These are phyloP conservation scores for Himalopsyche kuldschensis DNA, from an alignment of 2,888 invertebrate genomes.

Conservation along the genomic window DNA sequence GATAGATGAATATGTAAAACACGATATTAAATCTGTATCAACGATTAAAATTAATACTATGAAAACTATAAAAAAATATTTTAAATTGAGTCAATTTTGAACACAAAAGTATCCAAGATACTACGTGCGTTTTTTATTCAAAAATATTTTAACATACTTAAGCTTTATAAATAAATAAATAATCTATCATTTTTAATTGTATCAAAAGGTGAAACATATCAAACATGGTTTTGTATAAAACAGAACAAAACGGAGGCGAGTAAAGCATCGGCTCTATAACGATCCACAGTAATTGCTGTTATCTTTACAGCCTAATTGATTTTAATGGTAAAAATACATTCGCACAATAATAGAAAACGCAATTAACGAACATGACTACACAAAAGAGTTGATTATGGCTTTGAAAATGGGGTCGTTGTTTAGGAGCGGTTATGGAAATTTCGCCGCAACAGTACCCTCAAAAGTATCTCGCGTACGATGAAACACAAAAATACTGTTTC, in stretches of 20 bases:
- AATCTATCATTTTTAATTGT: too few relatives aligned
- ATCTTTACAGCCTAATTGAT: background rate
- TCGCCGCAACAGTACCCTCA: background rate
- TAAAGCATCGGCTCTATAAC: background rate
- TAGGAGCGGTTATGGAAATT: background rate
- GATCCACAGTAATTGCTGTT: background rate
- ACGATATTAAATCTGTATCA: background rate
- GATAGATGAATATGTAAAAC: background rate
- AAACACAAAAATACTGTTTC: background rate
- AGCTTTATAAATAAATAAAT: too few relatives aligned
- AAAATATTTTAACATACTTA: too few relatives aligned
- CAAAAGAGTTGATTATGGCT: background rate
- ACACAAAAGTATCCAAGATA: too few relatives aligned
- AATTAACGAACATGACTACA: background rate
- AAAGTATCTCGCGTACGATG: background rate
- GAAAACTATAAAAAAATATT: too few relatives aligned
- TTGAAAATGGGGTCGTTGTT: background rate
- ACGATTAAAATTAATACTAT: too few relatives aligned
- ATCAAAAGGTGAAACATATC: background rate
- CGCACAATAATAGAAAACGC: background rate
- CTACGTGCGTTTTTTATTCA: too few relatives aligned
- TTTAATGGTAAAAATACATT: background rate
- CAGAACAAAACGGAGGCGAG: background rate
- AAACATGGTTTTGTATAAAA: background rate
- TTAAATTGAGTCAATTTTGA: too few relatives aligned